Base-by-base conservation (phyloP, 1,140 invertebrate species). In the Drosophila navojoa region DNA sequence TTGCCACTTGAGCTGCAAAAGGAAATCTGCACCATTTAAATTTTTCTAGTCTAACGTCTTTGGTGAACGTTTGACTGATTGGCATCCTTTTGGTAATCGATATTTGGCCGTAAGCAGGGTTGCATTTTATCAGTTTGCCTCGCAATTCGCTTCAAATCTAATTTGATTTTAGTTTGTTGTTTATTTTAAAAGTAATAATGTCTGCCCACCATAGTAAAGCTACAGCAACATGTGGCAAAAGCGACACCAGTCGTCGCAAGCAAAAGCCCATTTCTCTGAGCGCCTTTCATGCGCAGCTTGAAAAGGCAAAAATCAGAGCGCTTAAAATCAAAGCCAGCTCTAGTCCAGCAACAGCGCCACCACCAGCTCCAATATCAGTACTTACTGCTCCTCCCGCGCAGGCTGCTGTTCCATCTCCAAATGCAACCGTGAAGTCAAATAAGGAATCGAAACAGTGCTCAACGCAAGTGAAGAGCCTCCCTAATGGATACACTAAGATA, bases 201-300 rank as follows among this genome's bases (percentile, higher is more conserved):
- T 7, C 45, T 27, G 16, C n/a, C 16, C 53, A 38, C 2, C 49
- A 45, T 5, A 55, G 35, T 11, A 61, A 32, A n/a, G 13, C 5
- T 49, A 38, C 32, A 29, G 10, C 19, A 29, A 11, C 19, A 29
- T 29, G 38, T 45, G 15, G 22, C 10, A 45, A n/a, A 22, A 45
- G 27, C 32, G 10, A 16, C 9, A 35, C 9, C 47, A 55, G 13
- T 15, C 29, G 42, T 4, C 45, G 35, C 19, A 77, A 69, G 25
- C 32, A 49, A 0, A 4, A 16, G n/a, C 61, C 58, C 27, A 47
- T 73, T 7, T 44, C 59, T 13, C 35, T 79, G 0, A 0, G 19
- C 27, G 71, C 66, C n/a, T 81, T 76, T 19, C 71, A 76, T 25
- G 22, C 5, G 16, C 4, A 25, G 2, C 5, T 13, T 27, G 11